phyloP scores from a whole-genome alignment of 2,888 invertebrate species.

The Colletes collaris region DNA sequence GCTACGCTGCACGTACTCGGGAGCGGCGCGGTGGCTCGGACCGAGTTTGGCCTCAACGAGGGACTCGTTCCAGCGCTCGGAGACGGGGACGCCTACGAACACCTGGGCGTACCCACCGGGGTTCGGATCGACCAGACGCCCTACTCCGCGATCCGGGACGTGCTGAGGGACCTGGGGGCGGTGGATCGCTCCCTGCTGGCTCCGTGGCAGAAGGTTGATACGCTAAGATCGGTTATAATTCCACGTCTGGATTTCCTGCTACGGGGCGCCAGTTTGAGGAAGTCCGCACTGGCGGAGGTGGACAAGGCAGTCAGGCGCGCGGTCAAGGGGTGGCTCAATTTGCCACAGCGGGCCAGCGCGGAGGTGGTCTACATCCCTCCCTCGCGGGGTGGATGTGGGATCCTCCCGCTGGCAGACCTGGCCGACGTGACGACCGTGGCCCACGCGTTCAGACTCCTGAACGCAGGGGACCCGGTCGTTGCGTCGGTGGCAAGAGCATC shows the following conservation, averaged over 20 bases:
- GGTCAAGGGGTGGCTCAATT: conserved; percentile 71
- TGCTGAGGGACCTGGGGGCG: conserved; percentile 23
- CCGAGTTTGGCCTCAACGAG: too few relatives aligned
- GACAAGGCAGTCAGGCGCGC: conserved; percentile 61
- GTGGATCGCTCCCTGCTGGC: conserved; percentile 54
- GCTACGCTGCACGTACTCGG: too few relatives aligned
- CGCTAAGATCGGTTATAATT: conserved; percentile 63
- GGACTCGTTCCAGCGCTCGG: conserved; percentile 5
- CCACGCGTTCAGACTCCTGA: conserved; percentile 74
- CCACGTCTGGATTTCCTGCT: conserved; percentile 72
- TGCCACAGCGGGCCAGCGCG: conserved; percentile 72
- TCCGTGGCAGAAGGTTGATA: conserved; percentile 62
- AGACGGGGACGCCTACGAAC: background rate
- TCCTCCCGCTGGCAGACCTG: conserved; percentile 72
- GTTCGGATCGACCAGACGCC: conserved; percentile 1
- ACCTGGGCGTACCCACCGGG: background rate
- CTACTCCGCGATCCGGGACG: background rate
- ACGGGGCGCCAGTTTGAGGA: conserved; percentile 66
- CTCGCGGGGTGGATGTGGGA: conserved; percentile 69
- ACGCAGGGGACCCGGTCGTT: conserved; percentile 62
- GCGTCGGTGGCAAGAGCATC: background rate
- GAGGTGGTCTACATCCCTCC: conserved; percentile 68
- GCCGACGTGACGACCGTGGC: conserved; percentile 69
- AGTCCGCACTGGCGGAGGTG: conserved; percentile 56
- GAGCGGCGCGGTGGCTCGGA: too few relatives aligned